These are phyloP conservation scores for Allacma fusca DNA, from an alignment of 2,888 invertebrate genomes.

Conservation along the genomic window DNA sequence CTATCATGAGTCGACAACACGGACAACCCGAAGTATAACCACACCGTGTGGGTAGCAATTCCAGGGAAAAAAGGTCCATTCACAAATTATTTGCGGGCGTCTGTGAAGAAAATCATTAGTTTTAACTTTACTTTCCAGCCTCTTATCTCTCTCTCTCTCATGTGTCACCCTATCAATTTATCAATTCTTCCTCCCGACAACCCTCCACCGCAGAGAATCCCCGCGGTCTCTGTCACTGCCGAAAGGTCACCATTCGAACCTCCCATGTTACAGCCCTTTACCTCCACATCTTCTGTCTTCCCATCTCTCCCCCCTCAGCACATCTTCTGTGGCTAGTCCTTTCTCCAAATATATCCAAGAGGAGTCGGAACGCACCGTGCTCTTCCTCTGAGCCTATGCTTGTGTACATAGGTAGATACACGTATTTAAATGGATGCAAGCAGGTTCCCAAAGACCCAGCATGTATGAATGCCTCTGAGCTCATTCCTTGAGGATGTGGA, in stretches of 20 bases:
- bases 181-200: not conserved
- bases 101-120: conserved; percentile 5
- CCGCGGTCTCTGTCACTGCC: not conserved
- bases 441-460: no score
- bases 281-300: not conserved
- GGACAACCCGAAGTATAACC: not conserved
- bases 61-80: conserved; percentile 12
- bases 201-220: not conserved
- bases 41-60: not conserved
- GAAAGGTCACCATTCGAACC: not conserved
- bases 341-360: not conserved
- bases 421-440: no score
- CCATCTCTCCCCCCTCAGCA: not conserved
- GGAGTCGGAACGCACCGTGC: no score
- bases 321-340: not conserved
- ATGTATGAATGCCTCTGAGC: no score
- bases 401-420: no score
- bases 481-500: no score
- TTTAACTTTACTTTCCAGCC: conserved; percentile 4
- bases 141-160: conserved; percentile 10
- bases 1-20: conserved; percentile 9
- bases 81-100: not conserved
- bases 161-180: conserved; percentile 25
- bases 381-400: no score
- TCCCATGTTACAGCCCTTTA: no score